Percentiles rank a stretch among this genome's conserved stretches.
Conservation (phyloP, 2,113 vertebrate genomes). For the Rhynchomys soricoides region DNA sequence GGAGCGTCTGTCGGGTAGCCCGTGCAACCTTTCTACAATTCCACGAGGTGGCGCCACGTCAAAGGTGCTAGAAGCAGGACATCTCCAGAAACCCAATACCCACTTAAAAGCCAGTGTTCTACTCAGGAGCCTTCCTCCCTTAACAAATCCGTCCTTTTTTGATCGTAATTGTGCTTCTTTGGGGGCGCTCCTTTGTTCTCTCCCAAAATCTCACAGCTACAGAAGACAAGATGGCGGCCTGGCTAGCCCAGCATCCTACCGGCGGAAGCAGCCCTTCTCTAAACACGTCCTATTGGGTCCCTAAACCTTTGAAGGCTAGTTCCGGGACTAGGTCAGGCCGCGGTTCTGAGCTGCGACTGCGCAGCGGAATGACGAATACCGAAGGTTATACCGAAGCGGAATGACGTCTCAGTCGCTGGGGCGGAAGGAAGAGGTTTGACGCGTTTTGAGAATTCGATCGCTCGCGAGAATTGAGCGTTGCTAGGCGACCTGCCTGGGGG, state of each 20-base stretch:
- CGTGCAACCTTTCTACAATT: not conserved
- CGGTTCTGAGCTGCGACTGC: constrained; percentile 30
- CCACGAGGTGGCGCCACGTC: not conserved
- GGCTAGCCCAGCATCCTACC: accelerated
- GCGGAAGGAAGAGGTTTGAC: not conserved
- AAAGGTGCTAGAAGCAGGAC: not conserved
- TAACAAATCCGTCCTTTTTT: too few species aligned
- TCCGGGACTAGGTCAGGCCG: constrained; percentile 6
- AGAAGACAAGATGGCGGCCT: not conserved
- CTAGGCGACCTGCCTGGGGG: not conserved
- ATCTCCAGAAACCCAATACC: not conserved
- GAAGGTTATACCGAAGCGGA: accelerated
- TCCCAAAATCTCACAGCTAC: accelerated
- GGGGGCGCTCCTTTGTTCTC: not conserved
- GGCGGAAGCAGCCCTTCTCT: not conserved
- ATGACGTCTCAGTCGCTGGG: accelerated
- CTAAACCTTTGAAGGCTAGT: not conserved
- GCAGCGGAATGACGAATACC: too few species aligned
- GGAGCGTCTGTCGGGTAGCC: not conserved
- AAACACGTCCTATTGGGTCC: not conserved
- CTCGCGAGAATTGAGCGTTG: constrained; percentile 60
- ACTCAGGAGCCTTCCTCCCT: not conserved
- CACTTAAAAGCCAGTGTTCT: not conserved
- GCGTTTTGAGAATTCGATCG: not conserved
- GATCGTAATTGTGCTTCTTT: not conserved